Evolutionary conservation across 1,140 invertebrate species (phyloP).

Genomic region (Mya arenaria): DNA sequence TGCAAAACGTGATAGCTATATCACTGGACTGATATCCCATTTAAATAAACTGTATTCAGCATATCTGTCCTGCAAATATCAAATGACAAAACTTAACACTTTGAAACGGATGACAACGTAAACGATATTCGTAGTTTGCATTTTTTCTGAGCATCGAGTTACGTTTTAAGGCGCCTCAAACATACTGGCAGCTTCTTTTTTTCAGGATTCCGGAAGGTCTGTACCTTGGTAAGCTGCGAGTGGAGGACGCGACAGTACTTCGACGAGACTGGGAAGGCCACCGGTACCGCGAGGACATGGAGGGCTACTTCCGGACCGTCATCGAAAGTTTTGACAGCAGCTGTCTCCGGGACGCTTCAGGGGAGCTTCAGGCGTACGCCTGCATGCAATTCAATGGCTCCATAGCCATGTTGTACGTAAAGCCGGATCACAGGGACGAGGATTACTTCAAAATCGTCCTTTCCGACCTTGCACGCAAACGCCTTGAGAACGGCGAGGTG

Average conservation of each 20-base stretch:
- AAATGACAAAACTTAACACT: neutral
- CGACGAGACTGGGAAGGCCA: conserved; percentile 62
- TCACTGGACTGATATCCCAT: neutral
- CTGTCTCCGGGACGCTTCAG: conserved; percentile 59
- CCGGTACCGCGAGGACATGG: conserved; percentile 58
- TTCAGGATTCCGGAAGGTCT: conserved; percentile 64
- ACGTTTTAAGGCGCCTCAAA: neutral
- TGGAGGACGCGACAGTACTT: conserved; percentile 57
- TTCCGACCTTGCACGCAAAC: conserved; percentile 61
- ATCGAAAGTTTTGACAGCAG: conserved; percentile 68
- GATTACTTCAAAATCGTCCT: conserved; percentile 65
- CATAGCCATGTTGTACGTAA: conserved; percentile 69
- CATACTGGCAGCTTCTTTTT: neutral
- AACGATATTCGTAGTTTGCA: neutral
- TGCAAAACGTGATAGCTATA: neutral
- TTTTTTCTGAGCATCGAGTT: neutral
- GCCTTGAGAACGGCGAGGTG: conserved; percentile 57
- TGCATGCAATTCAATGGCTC: conserved; percentile 72
- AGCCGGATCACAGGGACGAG: conserved; percentile 61
- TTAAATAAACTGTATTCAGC: neutral
- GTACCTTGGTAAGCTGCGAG: conserved; percentile 52
- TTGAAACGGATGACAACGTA: neutral
- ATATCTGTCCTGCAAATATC: neutral
- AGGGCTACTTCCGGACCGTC: conserved; percentile 63
- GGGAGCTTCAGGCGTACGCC: conserved; percentile 67